A percentile compares a stretch with the other conserved stretches of the same genome.
These are phyloP conservation scores for Elaeidobius kamerunicus DNA, from an alignment of 2,888 invertebrate genomes.

Conservation along the genomic window DNA sequence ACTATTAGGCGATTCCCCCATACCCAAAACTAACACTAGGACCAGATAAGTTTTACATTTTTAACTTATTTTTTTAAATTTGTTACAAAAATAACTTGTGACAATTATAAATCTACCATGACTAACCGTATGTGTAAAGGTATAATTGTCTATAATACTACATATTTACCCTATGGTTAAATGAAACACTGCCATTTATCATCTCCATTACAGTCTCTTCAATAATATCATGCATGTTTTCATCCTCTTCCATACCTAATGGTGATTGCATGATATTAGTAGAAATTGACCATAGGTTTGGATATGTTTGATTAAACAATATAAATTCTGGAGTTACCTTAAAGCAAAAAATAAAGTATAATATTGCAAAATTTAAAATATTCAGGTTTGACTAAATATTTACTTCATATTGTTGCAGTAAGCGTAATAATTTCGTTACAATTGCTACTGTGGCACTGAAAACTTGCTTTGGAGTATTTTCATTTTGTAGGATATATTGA, in stretches of 20 bases:
- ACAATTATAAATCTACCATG: not conserved
- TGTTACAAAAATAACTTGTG: not conserved
- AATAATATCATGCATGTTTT: constrained; percentile 24
- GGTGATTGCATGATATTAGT: constrained; percentile 22
- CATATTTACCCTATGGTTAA: constrained; percentile 8
- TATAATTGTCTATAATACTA: not conserved
- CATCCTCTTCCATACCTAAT: constrained; percentile 13
- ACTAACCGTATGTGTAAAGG: not conserved
- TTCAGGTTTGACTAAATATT: constrained; percentile 11
- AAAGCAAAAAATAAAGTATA: constrained; percentile 1
- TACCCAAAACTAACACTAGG: too few relatives aligned
- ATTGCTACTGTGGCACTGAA: constrained; percentile 60
- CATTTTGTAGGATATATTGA: constrained; percentile 57
- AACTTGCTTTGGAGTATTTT: constrained; percentile 70
- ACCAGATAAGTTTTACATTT: not conserved
- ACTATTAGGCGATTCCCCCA: too few relatives aligned
- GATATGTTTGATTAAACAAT: constrained; percentile 27
- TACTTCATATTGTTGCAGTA: constrained; percentile 59
- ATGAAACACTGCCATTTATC: constrained; percentile 20
- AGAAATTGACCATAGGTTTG: constrained; percentile 27
- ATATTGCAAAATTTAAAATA: not conserved
- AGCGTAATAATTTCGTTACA: constrained; percentile 54
- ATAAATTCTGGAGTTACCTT: constrained; percentile 31
- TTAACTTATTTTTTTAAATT: not conserved
- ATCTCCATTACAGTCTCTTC: constrained; percentile 29